Evolutionary conservation across 1,140 invertebrate genomes (phyloP), one percentile per base, ranked within the genome.

Genomic region (Sycophila sp.): DNA sequence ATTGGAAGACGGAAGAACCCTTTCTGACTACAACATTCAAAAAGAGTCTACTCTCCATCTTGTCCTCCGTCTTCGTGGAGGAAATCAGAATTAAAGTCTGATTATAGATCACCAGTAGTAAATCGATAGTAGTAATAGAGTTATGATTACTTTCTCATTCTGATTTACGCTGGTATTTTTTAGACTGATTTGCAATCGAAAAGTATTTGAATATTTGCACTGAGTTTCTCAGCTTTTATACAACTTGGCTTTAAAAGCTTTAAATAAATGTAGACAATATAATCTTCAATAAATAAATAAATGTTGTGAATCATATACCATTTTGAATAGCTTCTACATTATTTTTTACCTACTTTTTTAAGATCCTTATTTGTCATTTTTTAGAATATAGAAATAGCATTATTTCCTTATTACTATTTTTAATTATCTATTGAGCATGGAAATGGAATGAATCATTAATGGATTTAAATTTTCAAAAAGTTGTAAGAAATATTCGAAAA

Each of bases 1-100:
- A 80, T 79, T 93, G 26, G 91, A 92, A 73, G 91, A 93, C 87
- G 91, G 90, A 0, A 87, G 91, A 13, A 92, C 91, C 4, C 80
- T 93, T 26, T 89, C 88, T 34, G 91, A 93, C 77, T 92, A 92
- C 79, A 92, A 92, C n/a, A 71, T 71, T 5, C 60, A 64, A 28
- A 64, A 71, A 34, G 51, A 64, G 17, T 56, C 59, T 0, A 71
- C 59, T 0, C 56, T 69, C 2, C 66, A 69, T 53, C 13, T 69
- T 1, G 66, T 69, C 10, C 15, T 69, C 2, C 55, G 66, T 38
- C 56, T 69, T 49, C 56, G 66, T 17, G 66, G 66, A 83, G 85
- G 83, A 64, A 91, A 91, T 89, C 89, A 91, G n/a, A 34, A 26
- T 0, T 45, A 17, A 32, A 70, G 8, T 24, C 13, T 19, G 17